Evolutionary conservation across 2,888 invertebrate species (phyloP), one percentile per base, ranked within the genome.

Genomic region (Stomorhina lunata): DNA sequence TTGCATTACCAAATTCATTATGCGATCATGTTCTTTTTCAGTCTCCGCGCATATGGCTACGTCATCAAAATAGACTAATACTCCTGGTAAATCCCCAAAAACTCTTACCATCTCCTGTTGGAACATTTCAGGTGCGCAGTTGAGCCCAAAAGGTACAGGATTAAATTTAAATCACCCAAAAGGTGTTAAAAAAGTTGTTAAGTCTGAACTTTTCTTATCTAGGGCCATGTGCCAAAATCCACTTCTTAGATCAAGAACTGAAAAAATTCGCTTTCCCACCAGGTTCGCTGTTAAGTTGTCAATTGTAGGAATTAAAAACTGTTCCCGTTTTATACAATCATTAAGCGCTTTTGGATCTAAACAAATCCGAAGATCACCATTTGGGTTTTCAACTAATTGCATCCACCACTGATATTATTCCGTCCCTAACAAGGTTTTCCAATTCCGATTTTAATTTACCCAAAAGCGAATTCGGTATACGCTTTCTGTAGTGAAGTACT

Each of bases 31-130:
- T 78, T 81, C 85, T 43, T 63, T 59, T 29, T 79, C 40, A 61
- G n/a, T 72, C 45, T 65, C 10, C 1, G 77, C 88, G 53, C 79
- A 76, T 15, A 89, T 85, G n/a, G 87, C 76, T 27, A 90, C 55
- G 80, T 90, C 89, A 86, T 90, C 89, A 79, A 89, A 88, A 81
- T 89, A 89, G 1, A 90, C 78, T 10, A 86, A 63, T 9, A 89
- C 86, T 5, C 88, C 87, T 15, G 86, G 84, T 34, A 89, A 88
- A 55, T 88, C 88, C 25, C 87, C 88, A 83, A 89, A 90, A 22
- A 87, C 84, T 22, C 80, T 82, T 27, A 85, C 84, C 81, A 87
- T 88, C 66, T 84, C 85, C 32, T 84, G 83, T 75, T 90, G 88
- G 84, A 89, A 89, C 12, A 88, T 86, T 85, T 89, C 90, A 9